Evolutionary conservation across 1,140 invertebrate genomes (phyloP).

Genomic region (Euura lappo): DNA sequence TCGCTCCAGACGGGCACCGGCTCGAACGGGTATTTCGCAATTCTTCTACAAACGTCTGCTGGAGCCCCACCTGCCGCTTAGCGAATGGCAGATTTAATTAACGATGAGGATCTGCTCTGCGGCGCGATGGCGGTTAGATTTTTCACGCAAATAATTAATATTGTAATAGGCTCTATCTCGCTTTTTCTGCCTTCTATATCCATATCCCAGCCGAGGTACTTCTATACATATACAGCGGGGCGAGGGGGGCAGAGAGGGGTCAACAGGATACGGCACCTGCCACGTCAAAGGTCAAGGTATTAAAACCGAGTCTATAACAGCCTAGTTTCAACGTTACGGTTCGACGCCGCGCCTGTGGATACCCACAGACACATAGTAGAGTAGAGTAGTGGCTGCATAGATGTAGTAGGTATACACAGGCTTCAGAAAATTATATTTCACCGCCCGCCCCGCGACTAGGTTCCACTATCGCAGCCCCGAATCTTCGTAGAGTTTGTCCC

Average conservation of each 20-base stretch:
- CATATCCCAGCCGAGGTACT: not conserved
- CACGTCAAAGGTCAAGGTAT: conserved; percentile 5
- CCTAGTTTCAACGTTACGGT: conserved; percentile 3
- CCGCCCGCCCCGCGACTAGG: no score
- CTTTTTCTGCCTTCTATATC: not conserved
- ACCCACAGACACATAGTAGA: not conserved
- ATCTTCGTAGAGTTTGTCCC: no score
- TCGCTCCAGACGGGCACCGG: no score
- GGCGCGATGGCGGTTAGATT: not conserved
- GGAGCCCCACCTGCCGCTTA: not conserved
- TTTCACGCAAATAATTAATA: not conserved
- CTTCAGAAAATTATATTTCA: no score
- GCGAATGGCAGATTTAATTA: conserved; percentile 1
- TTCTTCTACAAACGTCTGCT: not conserved
- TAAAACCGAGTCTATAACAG: not conserved
- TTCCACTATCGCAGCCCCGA: no score
- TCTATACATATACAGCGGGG: no score
- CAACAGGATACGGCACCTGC: conserved; percentile 1
- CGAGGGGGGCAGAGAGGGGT: not conserved
- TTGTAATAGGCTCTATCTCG: not conserved
- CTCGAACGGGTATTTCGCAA: not conserved
- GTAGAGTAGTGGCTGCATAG: no score
- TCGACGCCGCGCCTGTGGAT: not conserved
- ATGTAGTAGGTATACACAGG: no score
- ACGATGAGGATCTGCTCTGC: not conserved